Evolutionary conservation across 2,888 invertebrate genomes (phyloP).

Genomic region (Macrosiphum euphorbiae): DNA sequence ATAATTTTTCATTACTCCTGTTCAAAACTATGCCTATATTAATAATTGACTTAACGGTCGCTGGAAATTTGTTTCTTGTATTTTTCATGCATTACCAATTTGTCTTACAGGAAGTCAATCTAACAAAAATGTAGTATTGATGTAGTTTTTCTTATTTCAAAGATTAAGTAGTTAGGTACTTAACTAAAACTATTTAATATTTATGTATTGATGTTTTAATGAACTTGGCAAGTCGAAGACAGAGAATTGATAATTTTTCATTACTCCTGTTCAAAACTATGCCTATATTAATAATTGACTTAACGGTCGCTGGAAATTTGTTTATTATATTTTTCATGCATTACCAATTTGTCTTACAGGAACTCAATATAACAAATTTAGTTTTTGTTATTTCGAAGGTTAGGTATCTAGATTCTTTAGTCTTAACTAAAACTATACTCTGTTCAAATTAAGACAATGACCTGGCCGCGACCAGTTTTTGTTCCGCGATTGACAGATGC

Average conservation of each 20-base stretch:
- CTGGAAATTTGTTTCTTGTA: background rate
- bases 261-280: background rate
- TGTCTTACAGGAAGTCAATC: background rate
- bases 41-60: background rate
- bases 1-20: background rate
- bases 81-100: conserved; percentile 11
- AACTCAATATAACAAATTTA: background rate
- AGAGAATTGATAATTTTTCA: conserved; percentile 7
- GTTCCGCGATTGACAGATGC: no score
- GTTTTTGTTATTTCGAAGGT: no score
- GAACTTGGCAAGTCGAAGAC: background rate
- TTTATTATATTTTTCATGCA: background rate
- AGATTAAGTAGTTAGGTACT: background rate
- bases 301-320: background rate
- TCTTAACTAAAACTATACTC: no score
- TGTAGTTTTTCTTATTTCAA: background rate
- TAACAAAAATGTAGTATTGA: background rate
- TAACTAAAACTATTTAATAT: background rate
- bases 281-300: background rate
- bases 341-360: background rate
- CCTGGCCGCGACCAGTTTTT: background rate
- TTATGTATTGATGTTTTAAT: background rate
- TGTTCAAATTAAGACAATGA: no score
- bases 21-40: conserved; percentile 5
- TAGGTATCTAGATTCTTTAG: no score